phyloP scores from a whole-genome alignment of 1,140 invertebrate genomes.

The Drosophila dunni region DNA sequence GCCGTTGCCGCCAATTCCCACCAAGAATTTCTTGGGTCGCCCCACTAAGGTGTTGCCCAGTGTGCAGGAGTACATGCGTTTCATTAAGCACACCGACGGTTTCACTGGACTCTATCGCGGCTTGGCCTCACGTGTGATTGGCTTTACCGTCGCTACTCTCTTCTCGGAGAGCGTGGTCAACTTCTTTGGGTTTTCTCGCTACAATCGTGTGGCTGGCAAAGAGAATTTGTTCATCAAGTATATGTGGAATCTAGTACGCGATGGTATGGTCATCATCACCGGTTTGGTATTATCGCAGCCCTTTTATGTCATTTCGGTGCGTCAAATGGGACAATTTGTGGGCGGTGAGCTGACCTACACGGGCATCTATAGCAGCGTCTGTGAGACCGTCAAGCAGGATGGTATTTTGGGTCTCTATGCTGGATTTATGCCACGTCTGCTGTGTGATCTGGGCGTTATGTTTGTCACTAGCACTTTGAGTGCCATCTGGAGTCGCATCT shows the following conservation, averaged over 20 bases:
- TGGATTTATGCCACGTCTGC: constrained; percentile 48
- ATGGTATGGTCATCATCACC: constrained; percentile 39
- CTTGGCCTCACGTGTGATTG: constrained; percentile 35
- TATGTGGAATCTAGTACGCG: constrained; percentile 27
- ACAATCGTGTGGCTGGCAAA: not conserved
- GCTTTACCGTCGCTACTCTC: constrained; percentile 1
- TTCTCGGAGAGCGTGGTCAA: constrained; percentile 38
- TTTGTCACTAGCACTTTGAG: constrained; percentile 30
- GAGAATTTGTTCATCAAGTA: not conserved
- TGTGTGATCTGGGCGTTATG: constrained; percentile 46
- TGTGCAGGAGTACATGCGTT: constrained; percentile 51
- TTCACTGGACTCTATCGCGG: constrained; percentile 53
- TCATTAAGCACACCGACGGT: constrained; percentile 49
- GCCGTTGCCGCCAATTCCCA: constrained; percentile 26
- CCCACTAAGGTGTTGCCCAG: constrained; percentile 36
- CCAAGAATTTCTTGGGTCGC: constrained; percentile 24
- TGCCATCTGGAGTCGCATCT: constrained; percentile 17
- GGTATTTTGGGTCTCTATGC: constrained; percentile 47
- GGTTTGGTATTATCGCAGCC: constrained; percentile 52
- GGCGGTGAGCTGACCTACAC: constrained; percentile 41
- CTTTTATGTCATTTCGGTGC: constrained; percentile 56
- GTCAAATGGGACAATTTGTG: constrained; percentile 65
- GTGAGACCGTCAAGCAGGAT: not conserved
- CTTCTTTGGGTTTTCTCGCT: constrained; percentile 15
- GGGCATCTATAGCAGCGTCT: constrained; percentile 11